These are phyloP conservation scores for Xenops minutus DNA, from an alignment of 2,797 vertebrate genomes.

Conservation along the genomic window DNA sequence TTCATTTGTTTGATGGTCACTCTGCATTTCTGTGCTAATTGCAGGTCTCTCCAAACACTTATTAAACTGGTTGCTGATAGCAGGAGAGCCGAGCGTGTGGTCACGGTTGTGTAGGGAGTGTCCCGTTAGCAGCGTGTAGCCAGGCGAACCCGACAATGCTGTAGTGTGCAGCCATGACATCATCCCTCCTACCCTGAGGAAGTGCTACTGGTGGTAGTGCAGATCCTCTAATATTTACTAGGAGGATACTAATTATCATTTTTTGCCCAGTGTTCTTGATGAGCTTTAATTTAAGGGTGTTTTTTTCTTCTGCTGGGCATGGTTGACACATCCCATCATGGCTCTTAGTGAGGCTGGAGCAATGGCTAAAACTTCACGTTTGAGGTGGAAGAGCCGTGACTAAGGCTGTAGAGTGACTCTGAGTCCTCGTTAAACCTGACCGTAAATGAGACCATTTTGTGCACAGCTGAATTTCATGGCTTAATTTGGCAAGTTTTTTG, in stretches of 20 bases:
- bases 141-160: conserved; percentile 53
- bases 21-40: conserved; percentile 60
- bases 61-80: conserved; percentile 65
- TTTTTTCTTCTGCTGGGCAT: fast-evolving
- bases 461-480: not conserved
- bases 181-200: conserved; percentile 55
- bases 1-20: not conserved
- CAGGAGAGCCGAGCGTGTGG: conserved; percentile 48
- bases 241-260: not conserved
- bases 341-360: not conserved
- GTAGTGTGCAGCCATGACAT: conserved; percentile 60
- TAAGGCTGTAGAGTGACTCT: not conserved
- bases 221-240: conserved; percentile 18
- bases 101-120: conserved; percentile 65
- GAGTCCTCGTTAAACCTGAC: not conserved
- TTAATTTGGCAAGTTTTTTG: not conserved
- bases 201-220: conserved; percentile 47
- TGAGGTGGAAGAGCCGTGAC: not conserved
- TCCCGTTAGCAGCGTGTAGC: conserved; percentile 62
- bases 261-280: not conserved
- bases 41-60: conserved; percentile 58
- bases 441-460: not conserved
- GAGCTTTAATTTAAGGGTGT: not conserved
- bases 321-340: not conserved
- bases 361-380: not conserved